Percentiles rank a stretch among this genome's conserved stretches.
These are phyloP conservation scores for Antechinus stuartii DNA, from an alignment of 2,113 vertebrate species.

Conservation along the genomic window DNA sequence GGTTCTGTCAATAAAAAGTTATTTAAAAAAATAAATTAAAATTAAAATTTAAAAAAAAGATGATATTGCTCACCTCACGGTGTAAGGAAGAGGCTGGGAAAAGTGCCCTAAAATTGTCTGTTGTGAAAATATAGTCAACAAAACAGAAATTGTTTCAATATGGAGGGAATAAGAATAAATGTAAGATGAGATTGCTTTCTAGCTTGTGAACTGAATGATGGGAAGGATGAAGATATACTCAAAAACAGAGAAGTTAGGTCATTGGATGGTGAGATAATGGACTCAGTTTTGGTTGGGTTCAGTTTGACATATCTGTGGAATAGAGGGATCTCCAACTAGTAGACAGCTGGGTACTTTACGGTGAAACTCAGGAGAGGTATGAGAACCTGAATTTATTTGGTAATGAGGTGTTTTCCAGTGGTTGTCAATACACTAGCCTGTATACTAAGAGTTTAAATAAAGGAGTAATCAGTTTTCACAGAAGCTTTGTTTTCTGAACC, in stretches of 20 bases:
- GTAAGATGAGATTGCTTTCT: not conserved
- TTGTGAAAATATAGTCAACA: not conserved
- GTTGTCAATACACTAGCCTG: not conserved
- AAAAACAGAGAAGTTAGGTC: not conserved
- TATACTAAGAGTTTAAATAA: not conserved
- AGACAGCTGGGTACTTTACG: not conserved
- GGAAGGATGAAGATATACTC: not conserved
- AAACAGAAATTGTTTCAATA: not conserved
- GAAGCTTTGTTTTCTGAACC: not conserved
- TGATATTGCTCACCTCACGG: too few relatives aligned
- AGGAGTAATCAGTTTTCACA: not conserved
- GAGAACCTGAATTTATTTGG: not conserved
- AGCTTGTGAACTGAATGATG: not conserved
- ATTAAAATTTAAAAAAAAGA: too few relatives aligned
- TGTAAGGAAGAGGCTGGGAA: too few relatives aligned
- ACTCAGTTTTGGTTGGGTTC: not conserved
- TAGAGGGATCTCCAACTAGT: not conserved
- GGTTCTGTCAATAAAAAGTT: too few relatives aligned
- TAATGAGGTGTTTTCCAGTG: not conserved
- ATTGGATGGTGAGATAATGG: not conserved
- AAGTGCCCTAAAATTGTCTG: too few relatives aligned
- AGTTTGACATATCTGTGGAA: not conserved
- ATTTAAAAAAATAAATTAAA: too few relatives aligned
- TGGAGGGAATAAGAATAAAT: not conserved
- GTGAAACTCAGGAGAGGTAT: not conserved